Evolutionary conservation across 2,113 vertebrate species (phyloP).

Genomic region (Gulo gulo): DNA sequence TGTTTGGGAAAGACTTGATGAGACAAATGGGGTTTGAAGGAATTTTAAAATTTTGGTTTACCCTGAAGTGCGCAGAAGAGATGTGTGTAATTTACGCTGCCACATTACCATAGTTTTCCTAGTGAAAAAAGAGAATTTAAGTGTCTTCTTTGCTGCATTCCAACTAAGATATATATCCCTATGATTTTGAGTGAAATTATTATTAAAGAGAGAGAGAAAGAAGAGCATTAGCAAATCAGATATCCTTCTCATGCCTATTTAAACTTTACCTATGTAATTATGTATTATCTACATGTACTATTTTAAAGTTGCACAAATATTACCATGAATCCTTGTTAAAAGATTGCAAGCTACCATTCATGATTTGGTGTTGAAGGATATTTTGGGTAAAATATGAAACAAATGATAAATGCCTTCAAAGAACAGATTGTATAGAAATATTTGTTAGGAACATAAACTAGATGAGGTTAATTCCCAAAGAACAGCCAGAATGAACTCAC

Average conservation of each 20-base stretch:
- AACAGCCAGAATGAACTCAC: background rate
- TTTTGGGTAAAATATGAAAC: constrained; percentile 36
- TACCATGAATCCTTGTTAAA: background rate
- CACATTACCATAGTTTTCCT: background rate
- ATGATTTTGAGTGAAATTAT: background rate
- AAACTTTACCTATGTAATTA: background rate
- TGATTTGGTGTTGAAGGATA: constrained; percentile 1
- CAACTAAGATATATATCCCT: background rate
- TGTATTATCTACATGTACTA: background rate
- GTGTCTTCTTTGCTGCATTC: background rate
- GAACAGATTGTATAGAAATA: constrained; percentile 20
- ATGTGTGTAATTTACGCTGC: background rate
- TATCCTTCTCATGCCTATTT: background rate
- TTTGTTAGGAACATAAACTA: background rate
- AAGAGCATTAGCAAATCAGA: background rate
- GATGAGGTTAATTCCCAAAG: background rate
- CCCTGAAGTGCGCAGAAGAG: constrained; percentile 1
- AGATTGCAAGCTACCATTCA: background rate
- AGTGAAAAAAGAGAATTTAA: background rate
- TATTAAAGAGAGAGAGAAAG: background rate
- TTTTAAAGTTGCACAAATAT: background rate
- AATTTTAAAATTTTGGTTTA: constrained; percentile 1
- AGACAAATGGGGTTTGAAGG: background rate
- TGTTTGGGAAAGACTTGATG: background rate
- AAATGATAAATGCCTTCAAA: constrained; percentile 32